Conservation (phyloP, 2,797 vertebrate species). For the Uromys caudimaculatus region DNA sequence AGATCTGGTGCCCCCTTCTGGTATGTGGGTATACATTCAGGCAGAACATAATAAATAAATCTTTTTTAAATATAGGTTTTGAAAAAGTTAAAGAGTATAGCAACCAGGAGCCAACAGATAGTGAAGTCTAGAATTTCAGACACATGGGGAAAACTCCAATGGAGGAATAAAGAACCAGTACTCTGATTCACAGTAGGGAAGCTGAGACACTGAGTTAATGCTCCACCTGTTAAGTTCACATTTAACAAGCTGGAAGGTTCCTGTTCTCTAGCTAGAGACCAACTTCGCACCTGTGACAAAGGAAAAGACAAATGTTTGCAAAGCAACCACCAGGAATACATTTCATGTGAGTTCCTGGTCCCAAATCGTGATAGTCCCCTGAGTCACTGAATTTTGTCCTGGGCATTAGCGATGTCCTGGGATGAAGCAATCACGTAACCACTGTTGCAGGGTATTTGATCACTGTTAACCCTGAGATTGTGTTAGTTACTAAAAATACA, state of each 20-base stretch:
- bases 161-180: not conserved
- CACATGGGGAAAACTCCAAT: not conserved
- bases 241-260: not conserved
- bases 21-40: too few relatives aligned
- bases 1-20: too few relatives aligned
- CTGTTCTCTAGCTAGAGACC: not conserved
- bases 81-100: not conserved
- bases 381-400: constrained; percentile 14
- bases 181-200: not conserved
- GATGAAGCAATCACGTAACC: not conserved
- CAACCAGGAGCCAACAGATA: not conserved
- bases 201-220: not conserved
- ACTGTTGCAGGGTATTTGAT: not conserved
- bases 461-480: too few relatives aligned
- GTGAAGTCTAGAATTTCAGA: constrained; percentile 30
- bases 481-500: too few relatives aligned
- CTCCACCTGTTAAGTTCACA: not conserved
- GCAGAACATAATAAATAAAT: too few relatives aligned
- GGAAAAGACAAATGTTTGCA: not conserved
- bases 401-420: not conserved
- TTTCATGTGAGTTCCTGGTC: not conserved
- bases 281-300: not conserved
- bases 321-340: not conserved
- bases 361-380: not conserved
- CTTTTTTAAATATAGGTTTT: too few relatives aligned